These are phyloP conservation scores for Premnoplex brunnescens DNA, from an alignment of 2,797 vertebrate genomes.

Conservation along the genomic window DNA sequence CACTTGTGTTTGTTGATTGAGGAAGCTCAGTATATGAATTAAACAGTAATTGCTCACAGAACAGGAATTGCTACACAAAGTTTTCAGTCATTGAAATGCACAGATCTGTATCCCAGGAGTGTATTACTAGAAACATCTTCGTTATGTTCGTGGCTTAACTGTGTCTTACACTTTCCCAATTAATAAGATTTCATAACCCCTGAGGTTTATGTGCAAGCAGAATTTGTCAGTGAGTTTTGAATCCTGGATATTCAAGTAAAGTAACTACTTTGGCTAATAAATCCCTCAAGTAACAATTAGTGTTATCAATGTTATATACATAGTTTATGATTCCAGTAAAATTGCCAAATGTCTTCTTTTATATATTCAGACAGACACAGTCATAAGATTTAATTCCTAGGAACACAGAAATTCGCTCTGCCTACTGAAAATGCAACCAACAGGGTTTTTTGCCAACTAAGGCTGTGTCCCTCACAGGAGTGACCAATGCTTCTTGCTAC, in stretches of 20 bases:
- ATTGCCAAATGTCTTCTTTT: background rate
- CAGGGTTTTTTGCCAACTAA: background rate
- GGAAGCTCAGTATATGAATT: constrained; percentile 59
- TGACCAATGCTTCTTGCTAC: background rate
- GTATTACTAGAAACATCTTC: constrained; percentile 14
- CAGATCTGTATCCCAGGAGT: constrained; percentile 37
- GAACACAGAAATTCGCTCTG: background rate
- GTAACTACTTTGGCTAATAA: constrained; percentile 58
- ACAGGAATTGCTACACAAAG: constrained; percentile 12
- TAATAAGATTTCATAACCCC: constrained; percentile 62
- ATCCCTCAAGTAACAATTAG: constrained; percentile 72
- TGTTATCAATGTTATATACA: constrained; percentile 61
- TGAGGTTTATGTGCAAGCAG: constrained; percentile 54
- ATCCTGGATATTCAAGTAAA: constrained; percentile 20
- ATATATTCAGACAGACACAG: background rate
- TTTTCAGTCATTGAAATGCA: constrained; percentile 38
- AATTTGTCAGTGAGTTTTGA: constrained; percentile 54
- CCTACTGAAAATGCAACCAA: background rate
- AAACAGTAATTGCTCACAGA: constrained; percentile 27
- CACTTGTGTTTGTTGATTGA: constrained; percentile 58
- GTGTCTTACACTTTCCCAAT: constrained; percentile 40
- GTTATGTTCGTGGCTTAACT: constrained; percentile 37
- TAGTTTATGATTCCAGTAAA: constrained; percentile 44
- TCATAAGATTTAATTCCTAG: background rate
- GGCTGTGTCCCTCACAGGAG: background rate